phyloP scores from a whole-genome alignment of 2,888 invertebrate genomes.

The Heliconius cydno region DNA sequence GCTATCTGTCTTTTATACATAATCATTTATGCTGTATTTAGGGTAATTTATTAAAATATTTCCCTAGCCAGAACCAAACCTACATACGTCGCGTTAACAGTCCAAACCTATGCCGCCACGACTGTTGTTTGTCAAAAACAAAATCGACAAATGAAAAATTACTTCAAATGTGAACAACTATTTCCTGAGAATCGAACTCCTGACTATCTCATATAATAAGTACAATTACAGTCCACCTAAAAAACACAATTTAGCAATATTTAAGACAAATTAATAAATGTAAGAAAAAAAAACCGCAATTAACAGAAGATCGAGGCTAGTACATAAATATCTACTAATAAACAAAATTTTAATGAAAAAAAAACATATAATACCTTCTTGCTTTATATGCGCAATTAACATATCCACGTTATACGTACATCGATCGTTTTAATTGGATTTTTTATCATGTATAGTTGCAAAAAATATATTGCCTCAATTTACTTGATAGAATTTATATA shows the following conservation, averaged over 20 bases:
- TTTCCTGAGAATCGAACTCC: not conserved
- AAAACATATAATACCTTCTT: constrained; percentile 53
- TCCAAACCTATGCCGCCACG: too few relatives aligned
- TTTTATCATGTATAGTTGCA: constrained; percentile 44
- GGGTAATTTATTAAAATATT: too few relatives aligned
- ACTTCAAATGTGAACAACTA: too few relatives aligned
- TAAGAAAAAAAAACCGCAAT: constrained; percentile 13
- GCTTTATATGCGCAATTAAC: constrained; percentile 55
- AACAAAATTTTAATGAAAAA: constrained; percentile 49
- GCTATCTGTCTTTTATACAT: too few relatives aligned
- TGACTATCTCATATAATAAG: too few relatives aligned
- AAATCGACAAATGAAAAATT: too few relatives aligned
- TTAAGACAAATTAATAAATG: not conserved
- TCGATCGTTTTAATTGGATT: constrained; percentile 52
- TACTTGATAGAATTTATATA: constrained; percentile 11
- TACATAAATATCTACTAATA: not conserved
- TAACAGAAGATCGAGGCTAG: not conserved
- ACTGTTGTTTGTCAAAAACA: too few relatives aligned
- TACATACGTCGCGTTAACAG: too few relatives aligned
- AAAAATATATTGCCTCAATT: constrained; percentile 4
- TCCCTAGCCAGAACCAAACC: too few relatives aligned
- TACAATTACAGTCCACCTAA: not conserved
- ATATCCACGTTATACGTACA: constrained; percentile 57
- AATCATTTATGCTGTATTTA: too few relatives aligned
- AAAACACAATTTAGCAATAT: not conserved